Evolutionary conservation across 2,113 vertebrate genomes (phyloP), one percentile per base, ranked within the genome.

Genomic region (Capreolus pygargus): DNA sequence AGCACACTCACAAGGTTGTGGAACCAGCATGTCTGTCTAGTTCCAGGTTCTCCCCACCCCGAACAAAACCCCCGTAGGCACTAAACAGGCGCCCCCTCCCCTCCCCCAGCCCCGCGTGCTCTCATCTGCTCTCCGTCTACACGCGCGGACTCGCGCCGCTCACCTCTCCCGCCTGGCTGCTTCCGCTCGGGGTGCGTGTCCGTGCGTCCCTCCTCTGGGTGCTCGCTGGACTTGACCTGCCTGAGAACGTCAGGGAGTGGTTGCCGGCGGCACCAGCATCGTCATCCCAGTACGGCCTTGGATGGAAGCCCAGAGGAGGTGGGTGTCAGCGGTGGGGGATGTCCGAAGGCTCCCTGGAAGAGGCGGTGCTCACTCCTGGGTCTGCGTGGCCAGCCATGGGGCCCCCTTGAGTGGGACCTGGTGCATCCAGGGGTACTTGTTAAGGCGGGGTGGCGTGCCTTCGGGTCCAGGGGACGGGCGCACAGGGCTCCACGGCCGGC

Each of bases 11-110:
- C 13, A 2, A 1, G 58, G 13, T 50, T 47, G 4, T 6, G 45
- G 45, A 45, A 6, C 21, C 2, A 0, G 28, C 45, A 21, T 15
- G 2, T 47, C 85, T 36, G 4, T 47, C 85, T 36, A 13, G 82
- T 54, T 64, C 47, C 39, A 2, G 50, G 28, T 92, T 15, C 39
- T 14, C 15, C 15, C 55, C 54, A 21, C 21, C 28, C 15, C 1
- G 3, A 30, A 3, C 7, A 50, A 33, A 87, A 55, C 5, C 23
- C 28, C 27, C 33, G 0, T 0, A 7, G 52, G 84, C 54, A 0
- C 4, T 5, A 13, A 39, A 33, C 25, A n/a, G 86, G 16, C 9
- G 1, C 7, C 12, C 1, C 0, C 7, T 0, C 23, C 17, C 27
- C 55, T 5, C 30, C 23, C 82, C 16, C 33, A 2, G 12, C n/a